These are phyloP conservation scores for Chondrosia reniformis DNA, from an alignment of 37 sponge, comb jelly and placozoan genomes.

Conservation along the genomic window DNA sequence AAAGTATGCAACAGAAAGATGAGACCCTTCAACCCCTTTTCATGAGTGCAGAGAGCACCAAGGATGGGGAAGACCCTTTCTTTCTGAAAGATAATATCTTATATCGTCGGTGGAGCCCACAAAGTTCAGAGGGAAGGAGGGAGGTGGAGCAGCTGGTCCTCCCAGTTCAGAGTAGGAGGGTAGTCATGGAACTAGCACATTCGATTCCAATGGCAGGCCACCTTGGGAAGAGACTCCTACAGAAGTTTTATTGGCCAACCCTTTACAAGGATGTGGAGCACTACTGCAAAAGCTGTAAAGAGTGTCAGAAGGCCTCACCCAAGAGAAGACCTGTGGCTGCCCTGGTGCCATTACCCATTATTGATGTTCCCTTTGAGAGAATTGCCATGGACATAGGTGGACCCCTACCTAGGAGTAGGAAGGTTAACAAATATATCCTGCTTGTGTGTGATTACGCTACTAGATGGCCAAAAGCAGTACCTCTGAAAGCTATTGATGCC, in stretches of 20 bases:
- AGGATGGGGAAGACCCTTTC: not conserved
- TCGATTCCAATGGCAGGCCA: conserved; percentile 41
- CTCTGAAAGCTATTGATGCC: conserved; percentile 41
- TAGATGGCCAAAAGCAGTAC: conserved; percentile 57
- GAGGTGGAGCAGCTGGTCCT: conserved; percentile 53
- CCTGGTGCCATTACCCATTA: conserved; percentile 47
- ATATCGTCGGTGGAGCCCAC: conserved; percentile 23
- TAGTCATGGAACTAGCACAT: conserved; percentile 46
- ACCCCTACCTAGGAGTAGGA: conserved; percentile 36
- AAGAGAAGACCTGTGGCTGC: conserved; percentile 26
- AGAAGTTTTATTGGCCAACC: conserved; percentile 36
- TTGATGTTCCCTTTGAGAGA: conserved; percentile 46
- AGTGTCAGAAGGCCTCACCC: conserved; percentile 13
- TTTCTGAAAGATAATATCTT: not conserved
- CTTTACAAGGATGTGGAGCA: not conserved
- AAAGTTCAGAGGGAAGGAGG: conserved; percentile 1
- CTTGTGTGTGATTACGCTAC: conserved; percentile 57
- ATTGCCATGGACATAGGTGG: conserved; percentile 69
- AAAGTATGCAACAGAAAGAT: conserved; percentile 16
- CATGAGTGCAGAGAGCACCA: not conserved
- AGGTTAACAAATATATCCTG: conserved; percentile 38
- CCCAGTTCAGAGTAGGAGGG: conserved; percentile 17
- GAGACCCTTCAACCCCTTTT: not conserved
- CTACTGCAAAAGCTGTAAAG: not conserved
- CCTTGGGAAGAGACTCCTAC: conserved; percentile 39